Evolutionary conservation across 2,113 vertebrate genomes (phyloP).

Genomic region (Sapayoa aenigma): DNA sequence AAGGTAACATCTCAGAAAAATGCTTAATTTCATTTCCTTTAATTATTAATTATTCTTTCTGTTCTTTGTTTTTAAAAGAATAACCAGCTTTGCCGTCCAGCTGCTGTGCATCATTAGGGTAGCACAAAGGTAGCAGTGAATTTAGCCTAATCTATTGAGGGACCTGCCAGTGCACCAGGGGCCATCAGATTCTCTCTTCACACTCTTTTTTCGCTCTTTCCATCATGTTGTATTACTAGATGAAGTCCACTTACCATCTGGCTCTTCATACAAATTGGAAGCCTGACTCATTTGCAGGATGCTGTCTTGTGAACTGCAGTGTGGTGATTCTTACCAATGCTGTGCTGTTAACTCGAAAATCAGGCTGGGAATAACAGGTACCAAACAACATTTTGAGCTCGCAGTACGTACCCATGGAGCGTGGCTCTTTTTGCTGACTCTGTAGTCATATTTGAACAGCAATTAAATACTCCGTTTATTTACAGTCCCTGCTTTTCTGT

Average conservation of each 20-base stretch:
- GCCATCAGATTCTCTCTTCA: background rate
- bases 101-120: conserved; percentile 24
- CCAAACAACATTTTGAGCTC: background rate
- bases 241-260: conserved; percentile 51
- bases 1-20: background rate
- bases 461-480: background rate
- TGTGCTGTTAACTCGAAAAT: background rate
- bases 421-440: background rate
- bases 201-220: background rate
- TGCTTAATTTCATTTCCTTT: background rate
- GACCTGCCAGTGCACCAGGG: background rate
- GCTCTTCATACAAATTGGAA: background rate
- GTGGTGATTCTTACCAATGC: background rate
- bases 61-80: background rate
- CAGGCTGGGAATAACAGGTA: background rate
- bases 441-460: background rate
- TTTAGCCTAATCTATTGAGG: conserved; percentile 26
- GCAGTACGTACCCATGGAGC: accelerated
- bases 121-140: conserved; percentile 48
- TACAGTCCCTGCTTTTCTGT: background rate
- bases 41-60: background rate
- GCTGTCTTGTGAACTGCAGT: background rate
- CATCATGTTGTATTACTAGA: background rate
- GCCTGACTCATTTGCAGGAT: background rate
- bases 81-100: conserved; percentile 4